Percentiles rank a stretch among this genome's conserved stretches.
Conservation (phyloP, 2,888 invertebrate genomes). For the Agrotis puta region DNA sequence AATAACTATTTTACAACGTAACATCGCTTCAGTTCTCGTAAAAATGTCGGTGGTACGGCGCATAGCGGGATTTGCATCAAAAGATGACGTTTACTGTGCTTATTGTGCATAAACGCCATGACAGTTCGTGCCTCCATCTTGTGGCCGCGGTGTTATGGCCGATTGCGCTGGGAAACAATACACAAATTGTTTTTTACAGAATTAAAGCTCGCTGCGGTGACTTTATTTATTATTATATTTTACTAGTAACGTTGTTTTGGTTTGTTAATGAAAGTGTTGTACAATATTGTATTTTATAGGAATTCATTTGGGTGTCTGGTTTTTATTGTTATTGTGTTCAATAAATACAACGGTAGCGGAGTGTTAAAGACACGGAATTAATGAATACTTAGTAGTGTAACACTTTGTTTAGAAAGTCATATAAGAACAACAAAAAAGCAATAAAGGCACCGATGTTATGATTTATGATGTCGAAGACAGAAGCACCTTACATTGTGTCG, state of each 20-base stretch:
- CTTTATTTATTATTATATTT: conserved; percentile 66
- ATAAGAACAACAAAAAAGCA: conserved; percentile 40
- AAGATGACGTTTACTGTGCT: conserved; percentile 78
- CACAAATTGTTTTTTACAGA: conserved; percentile 74
- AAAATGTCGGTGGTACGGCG: conserved; percentile 78
- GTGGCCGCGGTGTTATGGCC: conserved; percentile 79
- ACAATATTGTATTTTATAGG: conserved; percentile 37
- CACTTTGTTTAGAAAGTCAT: conserved; percentile 34
- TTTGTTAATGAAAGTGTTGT: conserved; percentile 49
- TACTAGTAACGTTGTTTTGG: conserved; percentile 48
- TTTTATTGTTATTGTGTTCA: conserved; percentile 16
- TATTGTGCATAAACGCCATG: conserved; percentile 78
- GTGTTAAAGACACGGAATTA: conserved; percentile 16
- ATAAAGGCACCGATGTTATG: conserved; percentile 72
- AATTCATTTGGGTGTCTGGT: conserved; percentile 21
- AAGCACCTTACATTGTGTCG: conserved; percentile 83
- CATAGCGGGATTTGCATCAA: conserved; percentile 82
- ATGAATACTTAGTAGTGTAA: conserved; percentile 41
- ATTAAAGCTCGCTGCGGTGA: conserved; percentile 69
- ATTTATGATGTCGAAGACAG: conserved; percentile 84
- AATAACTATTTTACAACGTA: conserved; percentile 83
- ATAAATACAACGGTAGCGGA: conserved; percentile 42
- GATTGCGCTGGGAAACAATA: conserved; percentile 77
- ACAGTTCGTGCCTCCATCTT: conserved; percentile 73
- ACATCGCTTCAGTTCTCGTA: conserved; percentile 81